Percentiles rank a stretch among this genome's conserved stretches.
Conservation (phyloP, 2,888 invertebrate species). For the Eilema depressum region DNA sequence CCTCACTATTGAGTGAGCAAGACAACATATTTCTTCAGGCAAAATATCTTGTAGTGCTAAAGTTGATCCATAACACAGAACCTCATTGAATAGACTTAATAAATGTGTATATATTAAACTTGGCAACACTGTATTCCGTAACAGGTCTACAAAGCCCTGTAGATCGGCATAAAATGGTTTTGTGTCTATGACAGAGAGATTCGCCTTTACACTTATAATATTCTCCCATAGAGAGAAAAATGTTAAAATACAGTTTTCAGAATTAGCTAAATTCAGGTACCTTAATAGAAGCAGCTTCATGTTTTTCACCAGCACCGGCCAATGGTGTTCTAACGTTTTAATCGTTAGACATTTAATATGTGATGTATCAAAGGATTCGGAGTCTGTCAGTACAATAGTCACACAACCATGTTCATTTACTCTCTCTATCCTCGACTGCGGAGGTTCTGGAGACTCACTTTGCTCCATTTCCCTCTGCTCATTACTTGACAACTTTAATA, state of each 20-base stretch:
- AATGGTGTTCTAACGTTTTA: conserved; percentile 93
- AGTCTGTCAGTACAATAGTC: conserved; percentile 90
- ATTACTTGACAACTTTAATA: conserved; percentile 72
- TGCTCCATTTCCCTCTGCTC: conserved; percentile 66
- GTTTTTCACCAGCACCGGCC: conserved; percentile 93
- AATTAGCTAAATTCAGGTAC: conserved; percentile 86
- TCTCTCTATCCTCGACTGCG: conserved; percentile 75
- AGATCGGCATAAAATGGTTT: conserved; percentile 95
- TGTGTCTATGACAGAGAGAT: conserved; percentile 95
- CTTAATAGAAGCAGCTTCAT: conserved; percentile 87
- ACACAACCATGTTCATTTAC: conserved; percentile 86
- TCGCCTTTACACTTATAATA: conserved; percentile 96
- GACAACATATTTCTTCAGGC: conserved; percentile 95
- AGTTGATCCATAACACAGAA: conserved; percentile 96
- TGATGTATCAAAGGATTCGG: conserved; percentile 94
- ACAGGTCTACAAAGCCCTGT: conserved; percentile 91
- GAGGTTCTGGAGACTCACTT: conserved; percentile 69
- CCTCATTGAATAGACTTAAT: conserved; percentile 95
- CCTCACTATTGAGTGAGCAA: conserved; percentile 94
- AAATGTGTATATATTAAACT: conserved; percentile 94
- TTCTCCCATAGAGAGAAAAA: conserved; percentile 96
- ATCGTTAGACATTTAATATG: conserved; percentile 95
- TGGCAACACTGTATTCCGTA: conserved; percentile 91
- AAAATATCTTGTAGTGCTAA: conserved; percentile 94
- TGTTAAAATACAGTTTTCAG: conserved; percentile 91